Percentiles rank a stretch among this genome's conserved stretches.
phyloP scores from a whole-genome alignment of 1,140 invertebrate genomes.

The Drosophila bocqueti region DNA sequence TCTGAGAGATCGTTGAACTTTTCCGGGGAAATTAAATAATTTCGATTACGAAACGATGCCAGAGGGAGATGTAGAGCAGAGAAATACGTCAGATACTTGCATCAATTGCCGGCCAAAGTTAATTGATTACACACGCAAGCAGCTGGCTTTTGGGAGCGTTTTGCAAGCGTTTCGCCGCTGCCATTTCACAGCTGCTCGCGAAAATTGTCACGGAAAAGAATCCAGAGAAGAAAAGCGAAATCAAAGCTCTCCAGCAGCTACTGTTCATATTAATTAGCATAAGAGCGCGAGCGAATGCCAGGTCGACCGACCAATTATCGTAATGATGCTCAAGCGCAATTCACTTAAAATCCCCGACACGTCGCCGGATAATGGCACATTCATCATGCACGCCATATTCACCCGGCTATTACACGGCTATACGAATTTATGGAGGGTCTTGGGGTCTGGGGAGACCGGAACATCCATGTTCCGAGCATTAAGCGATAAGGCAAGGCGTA shows the following conservation, averaged over 20 bases:
- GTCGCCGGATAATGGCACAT: constrained; percentile 42
- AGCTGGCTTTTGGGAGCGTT: constrained; percentile 28
- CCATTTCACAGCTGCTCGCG: constrained; percentile 44
- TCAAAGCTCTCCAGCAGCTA: constrained; percentile 41
- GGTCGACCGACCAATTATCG: constrained; percentile 59
- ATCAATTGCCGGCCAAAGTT: constrained; percentile 45
- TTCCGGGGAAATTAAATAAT: constrained; percentile 30
- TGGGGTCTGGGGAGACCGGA: constrained; percentile 39
- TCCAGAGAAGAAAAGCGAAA: constrained; percentile 6
- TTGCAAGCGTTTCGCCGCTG: constrained; percentile 14
- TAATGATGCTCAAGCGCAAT: constrained; percentile 55
- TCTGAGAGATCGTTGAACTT: constrained; percentile 40
- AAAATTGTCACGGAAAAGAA: constrained; percentile 28
- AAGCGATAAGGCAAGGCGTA: constrained; percentile 34
- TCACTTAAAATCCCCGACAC: constrained; percentile 54
- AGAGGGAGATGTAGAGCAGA: constrained; percentile 16
- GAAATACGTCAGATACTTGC: constrained; percentile 37
- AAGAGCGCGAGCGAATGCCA: constrained; percentile 24
- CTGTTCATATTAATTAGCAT: constrained; percentile 75
- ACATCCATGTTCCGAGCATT: constrained; percentile 44
- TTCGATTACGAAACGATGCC: constrained; percentile 33
- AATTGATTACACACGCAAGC: constrained; percentile 51
- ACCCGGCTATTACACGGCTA: constrained; percentile 28
- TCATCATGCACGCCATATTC: constrained; percentile 34
- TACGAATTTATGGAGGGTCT: constrained; percentile 31